Base-by-base conservation (phyloP, 2,797 vertebrate genomes). In the Moxostoma hubbsi region DNA sequence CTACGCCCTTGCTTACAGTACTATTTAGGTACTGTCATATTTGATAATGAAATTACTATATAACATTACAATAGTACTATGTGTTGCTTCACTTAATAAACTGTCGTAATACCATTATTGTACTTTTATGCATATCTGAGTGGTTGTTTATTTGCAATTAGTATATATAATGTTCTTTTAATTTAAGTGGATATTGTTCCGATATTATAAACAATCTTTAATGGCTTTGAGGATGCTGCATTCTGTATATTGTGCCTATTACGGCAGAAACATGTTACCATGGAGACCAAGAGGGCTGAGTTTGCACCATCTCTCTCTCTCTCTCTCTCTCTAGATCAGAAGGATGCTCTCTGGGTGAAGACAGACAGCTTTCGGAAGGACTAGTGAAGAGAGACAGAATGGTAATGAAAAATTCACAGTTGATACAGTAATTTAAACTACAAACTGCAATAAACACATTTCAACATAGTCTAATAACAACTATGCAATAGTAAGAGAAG, bases 181-280 rank as follows among this genome's bases (percentile, higher is more conserved):
- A 45, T 54, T 5, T 9, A 12, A 16, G 49, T 46, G 49, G 9
- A 54, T 54, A 4, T 43, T 54, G 64, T 54, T 10, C 46, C 16
- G 6, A 53, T 16, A 15, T 7, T 8, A 43, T 72, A 66, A 82
- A 57, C 63, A 64, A 75, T 69, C 50, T 74, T 75, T 67, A 9
- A 36, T 10, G 50, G 71, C 66, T 75, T 58, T 74, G 71, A 76
- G 77, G 54, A 76, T 54, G 36, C 71, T 69, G 75, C 36, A 58
- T 81, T 83, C 24, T 46, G 51, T 79, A 69, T 75, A 68, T 79
- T 59, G 59, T 47, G 58, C 9, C 61, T 51, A 76, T 54, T 79
- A 82, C 82, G 81, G 87, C 86, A 86, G 83, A 89, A 87, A 85
- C 84, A 86, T 63, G 85, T 93, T 89, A 85, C 91, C 91, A 91